Evolutionary conservation across 2,797 vertebrate species (phyloP).

Genomic region (Eulemur albifrons): DNA sequence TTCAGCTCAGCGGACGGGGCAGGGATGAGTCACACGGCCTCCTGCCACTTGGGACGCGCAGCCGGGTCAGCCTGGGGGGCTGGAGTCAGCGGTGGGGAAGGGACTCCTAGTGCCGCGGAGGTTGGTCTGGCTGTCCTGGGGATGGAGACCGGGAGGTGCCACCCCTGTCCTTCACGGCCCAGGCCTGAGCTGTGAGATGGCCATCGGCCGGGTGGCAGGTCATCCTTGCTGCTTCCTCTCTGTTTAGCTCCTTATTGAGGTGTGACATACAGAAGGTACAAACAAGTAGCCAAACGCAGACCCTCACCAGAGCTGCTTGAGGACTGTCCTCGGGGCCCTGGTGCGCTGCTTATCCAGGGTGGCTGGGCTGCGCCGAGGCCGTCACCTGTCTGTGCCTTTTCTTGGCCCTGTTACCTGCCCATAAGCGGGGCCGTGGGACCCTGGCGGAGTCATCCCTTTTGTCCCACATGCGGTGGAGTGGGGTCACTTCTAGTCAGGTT

Average conservation of each 20-base stretch:
- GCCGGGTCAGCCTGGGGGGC: background rate
- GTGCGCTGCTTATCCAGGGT: too few relatives aligned
- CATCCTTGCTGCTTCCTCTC: too few relatives aligned
- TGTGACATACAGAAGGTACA: rapidly evolving
- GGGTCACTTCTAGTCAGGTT: background rate
- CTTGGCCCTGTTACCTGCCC: background rate
- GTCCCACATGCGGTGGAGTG: background rate
- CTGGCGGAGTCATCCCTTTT: background rate
- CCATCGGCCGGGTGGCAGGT: too few relatives aligned
- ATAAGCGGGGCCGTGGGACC: background rate
- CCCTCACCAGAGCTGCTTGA: background rate
- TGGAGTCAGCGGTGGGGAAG: background rate
- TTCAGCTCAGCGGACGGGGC: background rate
- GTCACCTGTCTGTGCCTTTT: background rate
- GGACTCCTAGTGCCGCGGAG: background rate
- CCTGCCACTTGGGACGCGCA: background rate
- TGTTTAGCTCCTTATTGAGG: background rate
- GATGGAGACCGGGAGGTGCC: background rate
- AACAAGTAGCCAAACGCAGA: background rate
- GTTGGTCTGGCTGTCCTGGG: too few relatives aligned
- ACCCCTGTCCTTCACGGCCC: background rate
- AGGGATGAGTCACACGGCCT: background rate
- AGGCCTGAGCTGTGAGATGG: background rate
- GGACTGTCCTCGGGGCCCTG: background rate
- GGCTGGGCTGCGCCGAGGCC: background rate